Evolutionary conservation across 2,888 invertebrate genomes (phyloP).

Genomic region (Aspidiotus destructor): DNA sequence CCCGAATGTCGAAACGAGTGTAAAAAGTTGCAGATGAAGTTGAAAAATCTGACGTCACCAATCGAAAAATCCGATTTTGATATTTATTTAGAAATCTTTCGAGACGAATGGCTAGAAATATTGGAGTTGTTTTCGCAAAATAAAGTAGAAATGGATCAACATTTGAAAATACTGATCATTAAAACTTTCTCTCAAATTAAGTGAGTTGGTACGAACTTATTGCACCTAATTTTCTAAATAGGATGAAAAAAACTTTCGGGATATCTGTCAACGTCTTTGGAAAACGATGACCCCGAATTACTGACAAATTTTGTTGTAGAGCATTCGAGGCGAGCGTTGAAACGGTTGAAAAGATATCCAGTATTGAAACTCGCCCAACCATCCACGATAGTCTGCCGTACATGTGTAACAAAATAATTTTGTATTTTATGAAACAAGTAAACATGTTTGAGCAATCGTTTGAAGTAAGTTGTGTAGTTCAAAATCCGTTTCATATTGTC

Average conservation of each 20-base stretch:
- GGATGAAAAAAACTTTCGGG: not conserved
- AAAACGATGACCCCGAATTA: not conserved
- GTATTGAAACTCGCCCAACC: constrained; percentile 19
- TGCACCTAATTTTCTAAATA: not conserved
- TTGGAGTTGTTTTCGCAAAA: constrained; percentile 45
- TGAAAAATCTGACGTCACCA: constrained; percentile 64
- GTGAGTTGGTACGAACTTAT: not conserved
- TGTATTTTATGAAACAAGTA: constrained; percentile 13
- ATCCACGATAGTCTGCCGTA: constrained; percentile 20
- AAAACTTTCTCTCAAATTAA: constrained; percentile 24
- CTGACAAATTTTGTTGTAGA: not conserved
- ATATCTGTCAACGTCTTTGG: not conserved
- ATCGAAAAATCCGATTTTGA: constrained; percentile 72
- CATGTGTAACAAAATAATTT: constrained; percentile 24
- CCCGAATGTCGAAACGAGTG: constrained; percentile 48
- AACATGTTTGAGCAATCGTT: constrained; percentile 18
- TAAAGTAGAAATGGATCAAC: constrained; percentile 23
- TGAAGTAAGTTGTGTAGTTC: constrained; percentile 8
- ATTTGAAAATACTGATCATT: constrained; percentile 22
- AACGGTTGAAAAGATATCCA: constrained; percentile 8
- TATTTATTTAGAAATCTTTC: constrained; percentile 64
- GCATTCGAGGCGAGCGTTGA: constrained; percentile 13
- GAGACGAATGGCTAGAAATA: constrained; percentile 77
- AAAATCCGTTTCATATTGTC: not conserved
- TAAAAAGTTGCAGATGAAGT: constrained; percentile 70